Conservation (phyloP, 2,113 vertebrate genomes). For the Oncorhynchus tshawytscha region DNA sequence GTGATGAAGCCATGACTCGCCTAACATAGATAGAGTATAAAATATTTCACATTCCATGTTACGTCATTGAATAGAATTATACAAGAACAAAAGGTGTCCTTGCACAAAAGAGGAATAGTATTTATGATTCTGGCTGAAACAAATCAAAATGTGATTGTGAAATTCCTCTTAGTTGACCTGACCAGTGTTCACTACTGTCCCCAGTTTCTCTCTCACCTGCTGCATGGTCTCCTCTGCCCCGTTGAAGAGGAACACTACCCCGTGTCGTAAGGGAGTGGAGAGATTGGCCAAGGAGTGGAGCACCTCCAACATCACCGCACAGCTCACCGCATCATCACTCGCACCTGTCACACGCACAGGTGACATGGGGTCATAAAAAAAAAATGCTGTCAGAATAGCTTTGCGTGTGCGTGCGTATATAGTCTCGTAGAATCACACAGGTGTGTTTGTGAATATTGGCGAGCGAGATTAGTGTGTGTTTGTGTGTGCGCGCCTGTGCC, state of each 20-base stretch:
- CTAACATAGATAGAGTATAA: conserved; percentile 55
- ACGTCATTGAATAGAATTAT: too few relatives aligned
- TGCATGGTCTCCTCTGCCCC: conserved; percentile 96
- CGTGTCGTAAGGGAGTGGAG: conserved; percentile 82
- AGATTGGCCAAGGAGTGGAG: conserved; percentile 83
- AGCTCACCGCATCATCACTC: conserved; percentile 97
- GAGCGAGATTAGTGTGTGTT: too few relatives aligned
- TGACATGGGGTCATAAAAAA: background rate
- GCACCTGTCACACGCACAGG: conserved; percentile 77
- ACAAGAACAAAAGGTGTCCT: too few relatives aligned
- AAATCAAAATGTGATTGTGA: too few relatives aligned
- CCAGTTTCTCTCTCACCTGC: conserved; percentile 77
- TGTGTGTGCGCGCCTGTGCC: too few relatives aligned
- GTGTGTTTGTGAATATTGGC: too few relatives aligned
- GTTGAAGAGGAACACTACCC: conserved; percentile 94
- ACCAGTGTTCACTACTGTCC: background rate
- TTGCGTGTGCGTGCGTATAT: too few relatives aligned
- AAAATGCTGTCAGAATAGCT: too few relatives aligned
- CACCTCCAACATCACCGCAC: conserved; percentile 96
- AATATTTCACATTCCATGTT: too few relatives aligned
- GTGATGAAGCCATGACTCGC: conserved; percentile 99
- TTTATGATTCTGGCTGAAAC: too few relatives aligned
- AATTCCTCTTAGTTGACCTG: background rate
- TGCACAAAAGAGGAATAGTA: too few relatives aligned
- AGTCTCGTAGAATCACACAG: too few relatives aligned